phyloP scores from a whole-genome alignment of 1,140 invertebrate species.

The Holotrichia oblita region DNA sequence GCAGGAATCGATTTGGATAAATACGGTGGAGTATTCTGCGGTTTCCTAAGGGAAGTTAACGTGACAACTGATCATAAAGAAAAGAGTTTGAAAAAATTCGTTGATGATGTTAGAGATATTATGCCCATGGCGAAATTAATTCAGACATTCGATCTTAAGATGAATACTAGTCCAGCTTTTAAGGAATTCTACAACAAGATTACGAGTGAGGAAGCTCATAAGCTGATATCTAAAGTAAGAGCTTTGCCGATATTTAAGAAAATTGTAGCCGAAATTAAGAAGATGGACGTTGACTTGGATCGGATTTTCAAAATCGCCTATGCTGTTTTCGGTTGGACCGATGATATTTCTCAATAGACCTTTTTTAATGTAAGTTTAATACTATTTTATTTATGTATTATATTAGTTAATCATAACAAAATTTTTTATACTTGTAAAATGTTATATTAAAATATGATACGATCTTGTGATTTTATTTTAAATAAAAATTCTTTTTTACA shows the following conservation, averaged over 20 bases:
- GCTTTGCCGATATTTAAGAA: slow-evolving; percentile 44
- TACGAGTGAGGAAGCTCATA: slow-evolving; percentile 43
- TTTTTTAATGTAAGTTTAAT: not conserved
- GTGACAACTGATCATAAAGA: slow-evolving; percentile 21
- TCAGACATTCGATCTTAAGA: slow-evolving; percentile 44
- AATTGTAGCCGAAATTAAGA: slow-evolving; percentile 41
- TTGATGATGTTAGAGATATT: slow-evolving; percentile 46
- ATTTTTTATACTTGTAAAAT: not conserved
- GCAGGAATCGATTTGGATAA: slow-evolving; percentile 38
- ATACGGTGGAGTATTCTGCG: not conserved
- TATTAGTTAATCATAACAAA: not conserved
- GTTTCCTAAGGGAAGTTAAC: slow-evolving; percentile 22
- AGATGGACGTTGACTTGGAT: slow-evolving; percentile 46
- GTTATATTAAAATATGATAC: no score
- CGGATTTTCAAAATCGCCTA: slow-evolving; percentile 43
- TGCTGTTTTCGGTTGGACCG: slow-evolving; percentile 46
- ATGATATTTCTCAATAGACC: not conserved
- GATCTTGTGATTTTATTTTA: no score
- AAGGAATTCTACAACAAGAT: slow-evolving; percentile 47
- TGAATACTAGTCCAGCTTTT: slow-evolving; percentile 46
- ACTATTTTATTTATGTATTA: not conserved
- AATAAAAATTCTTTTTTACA: no score
- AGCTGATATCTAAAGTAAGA: slow-evolving; percentile 44
- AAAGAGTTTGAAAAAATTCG: slow-evolving; percentile 36
- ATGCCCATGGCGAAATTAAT: slow-evolving; percentile 43